Evolutionary conservation across 2,797 vertebrate genomes (phyloP).

Genomic region (Schizopygopsis malacanthus): DNA sequence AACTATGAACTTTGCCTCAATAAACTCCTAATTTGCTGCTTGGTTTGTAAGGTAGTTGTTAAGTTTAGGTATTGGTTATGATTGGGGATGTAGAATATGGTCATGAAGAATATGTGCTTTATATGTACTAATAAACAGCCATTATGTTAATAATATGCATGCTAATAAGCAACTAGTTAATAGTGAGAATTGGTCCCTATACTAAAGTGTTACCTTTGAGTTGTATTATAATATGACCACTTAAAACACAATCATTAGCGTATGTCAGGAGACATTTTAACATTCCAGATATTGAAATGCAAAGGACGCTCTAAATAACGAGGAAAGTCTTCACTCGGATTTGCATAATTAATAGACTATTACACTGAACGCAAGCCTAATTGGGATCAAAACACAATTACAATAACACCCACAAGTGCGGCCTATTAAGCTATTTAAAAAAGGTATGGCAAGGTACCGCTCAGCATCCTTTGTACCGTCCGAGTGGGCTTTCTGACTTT

Average conservation of each 20-base stretch:
- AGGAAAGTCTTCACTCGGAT: slow-evolving; percentile 12
- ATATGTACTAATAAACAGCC: not conserved
- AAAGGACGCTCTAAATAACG: slow-evolving; percentile 11
- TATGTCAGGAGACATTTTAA: not conserved
- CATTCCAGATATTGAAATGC: not conserved
- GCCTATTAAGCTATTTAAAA: slow-evolving; percentile 31
- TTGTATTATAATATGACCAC: not conserved
- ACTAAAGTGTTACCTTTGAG: not conserved
- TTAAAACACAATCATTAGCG: not conserved
- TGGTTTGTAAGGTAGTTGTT: not conserved
- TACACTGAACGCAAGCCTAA: slow-evolving; percentile 26
- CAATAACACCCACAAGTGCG: slow-evolving; percentile 27
- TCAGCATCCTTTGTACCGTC: slow-evolving; percentile 31
- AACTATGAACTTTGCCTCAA: not conserved
- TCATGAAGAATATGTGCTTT: not conserved
- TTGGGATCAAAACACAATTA: slow-evolving; percentile 49
- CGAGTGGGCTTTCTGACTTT: not conserved
- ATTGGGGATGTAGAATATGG: not conserved
- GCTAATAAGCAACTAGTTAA: not conserved
- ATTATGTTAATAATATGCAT: not conserved
- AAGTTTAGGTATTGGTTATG: not conserved
- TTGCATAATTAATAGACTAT: slow-evolving; percentile 48
- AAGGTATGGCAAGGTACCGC: slow-evolving; percentile 12
- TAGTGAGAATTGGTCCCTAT: not conserved
- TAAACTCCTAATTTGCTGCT: not conserved